phyloP scores from a whole-genome alignment of 2,797 vertebrate species.

The Anguilla megastoma region DNA sequence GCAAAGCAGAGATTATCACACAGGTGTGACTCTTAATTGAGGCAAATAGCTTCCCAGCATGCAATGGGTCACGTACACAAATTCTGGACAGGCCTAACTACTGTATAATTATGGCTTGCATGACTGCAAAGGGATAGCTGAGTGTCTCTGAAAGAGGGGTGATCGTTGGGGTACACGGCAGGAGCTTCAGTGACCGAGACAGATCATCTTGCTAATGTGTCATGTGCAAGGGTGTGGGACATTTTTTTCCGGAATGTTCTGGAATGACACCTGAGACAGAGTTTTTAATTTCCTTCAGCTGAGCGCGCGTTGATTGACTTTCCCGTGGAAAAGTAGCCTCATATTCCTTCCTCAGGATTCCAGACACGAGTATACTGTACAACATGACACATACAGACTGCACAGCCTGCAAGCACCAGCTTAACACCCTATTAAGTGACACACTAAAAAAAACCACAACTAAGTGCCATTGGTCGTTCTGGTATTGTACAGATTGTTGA shows the following conservation, averaged over 20 bases:
- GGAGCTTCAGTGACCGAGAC: background rate
- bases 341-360: background rate
- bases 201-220: background rate
- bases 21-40: background rate
- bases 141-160: background rate
- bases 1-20: too few relatives aligned
- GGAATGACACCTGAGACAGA: conserved; percentile 7
- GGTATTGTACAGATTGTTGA: background rate
- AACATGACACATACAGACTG: background rate
- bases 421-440: background rate
- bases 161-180: background rate
- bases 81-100: background rate
- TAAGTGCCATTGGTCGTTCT: background rate
- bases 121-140: background rate
- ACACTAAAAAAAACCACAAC: background rate
- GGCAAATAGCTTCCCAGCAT: background rate
- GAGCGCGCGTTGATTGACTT: background rate
- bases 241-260: background rate
- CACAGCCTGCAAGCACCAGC: background rate
- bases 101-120: background rate
- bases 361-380: background rate
- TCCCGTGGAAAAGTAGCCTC: background rate
- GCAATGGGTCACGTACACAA: background rate
- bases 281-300: conserved; percentile 3
- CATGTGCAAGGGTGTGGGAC: background rate